phyloP scores from a whole-genome alignment of 2,113 vertebrate genomes.

The Nannobrachium achirus region DNA sequence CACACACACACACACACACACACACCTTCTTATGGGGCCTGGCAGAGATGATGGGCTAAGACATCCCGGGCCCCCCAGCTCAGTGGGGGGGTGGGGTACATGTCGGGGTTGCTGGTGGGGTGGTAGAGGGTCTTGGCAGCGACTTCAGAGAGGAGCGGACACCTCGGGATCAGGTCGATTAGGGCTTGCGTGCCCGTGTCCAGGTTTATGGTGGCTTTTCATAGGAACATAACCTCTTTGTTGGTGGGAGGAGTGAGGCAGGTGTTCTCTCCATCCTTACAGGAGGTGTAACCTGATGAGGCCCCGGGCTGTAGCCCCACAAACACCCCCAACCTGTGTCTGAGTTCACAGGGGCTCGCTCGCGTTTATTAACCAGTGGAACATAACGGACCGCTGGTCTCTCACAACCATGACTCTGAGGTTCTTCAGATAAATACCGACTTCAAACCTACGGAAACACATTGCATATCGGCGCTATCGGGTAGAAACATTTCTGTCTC shows the following conservation, averaged over 20 bases:
- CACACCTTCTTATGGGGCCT: background rate
- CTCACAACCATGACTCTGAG: too few relatives aligned
- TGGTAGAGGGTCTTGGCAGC: constrained; percentile 37
- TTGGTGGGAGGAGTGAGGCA: constrained; percentile 51
- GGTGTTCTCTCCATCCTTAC: constrained; percentile 55
- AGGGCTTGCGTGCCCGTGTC: constrained; percentile 53
- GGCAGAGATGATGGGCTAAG: constrained; percentile 23
- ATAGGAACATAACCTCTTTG: constrained; percentile 63
- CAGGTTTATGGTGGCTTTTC: constrained; percentile 59
- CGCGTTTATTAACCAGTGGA: too few relatives aligned
- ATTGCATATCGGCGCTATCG: too few relatives aligned
- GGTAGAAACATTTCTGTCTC: too few relatives aligned
- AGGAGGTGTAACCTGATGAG: constrained; percentile 63
- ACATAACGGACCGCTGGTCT: too few relatives aligned
- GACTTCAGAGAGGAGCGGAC: constrained; percentile 60
- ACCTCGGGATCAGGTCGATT: constrained; percentile 62
- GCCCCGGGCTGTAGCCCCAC: constrained; percentile 7
- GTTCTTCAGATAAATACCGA: too few relatives aligned
- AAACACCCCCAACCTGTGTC: background rate
- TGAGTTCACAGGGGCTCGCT: background rate
- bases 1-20: constrained; percentile 2
- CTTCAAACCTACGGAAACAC: too few relatives aligned
- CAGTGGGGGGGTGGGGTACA: constrained; percentile 38
- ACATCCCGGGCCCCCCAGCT: constrained; percentile 5
- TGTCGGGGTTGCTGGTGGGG: constrained; percentile 10